Evolutionary conservation across 2,888 invertebrate species (phyloP).

Genomic region (Ennomos fuscantarius): DNA sequence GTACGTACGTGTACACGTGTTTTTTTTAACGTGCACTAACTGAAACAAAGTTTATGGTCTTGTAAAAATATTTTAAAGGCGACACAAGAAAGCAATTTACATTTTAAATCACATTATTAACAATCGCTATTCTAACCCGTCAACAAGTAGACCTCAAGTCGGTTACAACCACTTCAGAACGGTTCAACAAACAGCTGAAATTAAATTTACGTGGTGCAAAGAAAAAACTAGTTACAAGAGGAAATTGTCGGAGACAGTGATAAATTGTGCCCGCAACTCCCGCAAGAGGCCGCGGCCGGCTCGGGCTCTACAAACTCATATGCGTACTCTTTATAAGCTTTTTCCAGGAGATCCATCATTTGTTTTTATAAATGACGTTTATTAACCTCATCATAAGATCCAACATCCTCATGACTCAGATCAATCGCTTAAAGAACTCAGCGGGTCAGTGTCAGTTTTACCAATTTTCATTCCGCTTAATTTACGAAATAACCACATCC

Average conservation of each 20-base stretch:
- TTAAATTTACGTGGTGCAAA: slow-evolving; percentile 82
- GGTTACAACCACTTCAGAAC: slow-evolving; percentile 65
- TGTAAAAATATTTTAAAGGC: no score
- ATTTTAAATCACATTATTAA: background rate
- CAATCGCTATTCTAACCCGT: no score
- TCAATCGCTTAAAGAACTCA: no score
- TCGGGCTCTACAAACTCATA: slow-evolving; percentile 49
- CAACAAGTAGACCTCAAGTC: slow-evolving; percentile 47
- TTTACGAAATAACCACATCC: no score
- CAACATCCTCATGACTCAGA: background rate
- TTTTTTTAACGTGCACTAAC: no score
- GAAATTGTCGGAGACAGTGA: slow-evolving; percentile 84
- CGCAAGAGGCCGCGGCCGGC: slow-evolving; percentile 65
- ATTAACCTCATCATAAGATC: background rate
- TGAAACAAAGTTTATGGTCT: no score
- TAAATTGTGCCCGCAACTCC: slow-evolving; percentile 79
- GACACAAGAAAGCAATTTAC: no score
- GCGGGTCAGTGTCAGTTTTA: no score
- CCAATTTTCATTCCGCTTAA: no score
- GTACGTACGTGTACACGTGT: no score
- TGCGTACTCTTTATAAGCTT: slow-evolving; percentile 45
- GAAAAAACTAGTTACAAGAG: slow-evolving; percentile 83
- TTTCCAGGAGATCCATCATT: background rate
- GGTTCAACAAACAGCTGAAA: slow-evolving; percentile 77
- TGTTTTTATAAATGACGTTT: background rate